Evolutionary conservation across 2,797 vertebrate species (phyloP).

Genomic region (Aphelocoma californica): DNA sequence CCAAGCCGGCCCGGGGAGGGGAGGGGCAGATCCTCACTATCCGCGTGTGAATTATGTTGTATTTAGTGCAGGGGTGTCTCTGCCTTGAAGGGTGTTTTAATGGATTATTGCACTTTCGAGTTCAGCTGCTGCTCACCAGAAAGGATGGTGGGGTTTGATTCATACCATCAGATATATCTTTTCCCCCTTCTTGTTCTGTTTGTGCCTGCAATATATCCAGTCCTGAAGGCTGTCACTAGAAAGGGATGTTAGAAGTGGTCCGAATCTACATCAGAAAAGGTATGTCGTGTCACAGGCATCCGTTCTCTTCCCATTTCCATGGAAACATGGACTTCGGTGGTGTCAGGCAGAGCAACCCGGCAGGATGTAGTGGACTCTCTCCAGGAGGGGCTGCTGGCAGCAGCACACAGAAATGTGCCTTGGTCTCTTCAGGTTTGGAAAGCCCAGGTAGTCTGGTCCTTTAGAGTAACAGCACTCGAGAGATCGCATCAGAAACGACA

Average conservation of each 20-base stretch:
- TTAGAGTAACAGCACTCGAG: not conserved
- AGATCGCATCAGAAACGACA: not conserved
- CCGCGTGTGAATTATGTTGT: not conserved
- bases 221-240: not conserved
- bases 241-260: not conserved
- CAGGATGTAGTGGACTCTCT: not conserved
- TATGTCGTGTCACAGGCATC: not conserved
- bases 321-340: not conserved
- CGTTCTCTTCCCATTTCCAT: constrained; percentile 37
- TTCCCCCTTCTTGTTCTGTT: not conserved
- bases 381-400: not conserved
- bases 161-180: not conserved
- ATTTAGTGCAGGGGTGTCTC: not conserved
- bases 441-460: not conserved
- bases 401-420: not conserved
- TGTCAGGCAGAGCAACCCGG: not conserved
- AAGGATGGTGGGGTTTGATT: not conserved
- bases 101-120: not conserved
- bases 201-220: not conserved
- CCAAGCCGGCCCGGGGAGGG: not conserved
- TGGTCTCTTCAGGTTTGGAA: not conserved
- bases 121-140: not conserved
- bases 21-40: not conserved
- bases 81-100: not conserved
- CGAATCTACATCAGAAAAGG: not conserved